Base-by-base conservation (phyloP, 2,113 vertebrate genomes). In the Motacilla alba region DNA sequence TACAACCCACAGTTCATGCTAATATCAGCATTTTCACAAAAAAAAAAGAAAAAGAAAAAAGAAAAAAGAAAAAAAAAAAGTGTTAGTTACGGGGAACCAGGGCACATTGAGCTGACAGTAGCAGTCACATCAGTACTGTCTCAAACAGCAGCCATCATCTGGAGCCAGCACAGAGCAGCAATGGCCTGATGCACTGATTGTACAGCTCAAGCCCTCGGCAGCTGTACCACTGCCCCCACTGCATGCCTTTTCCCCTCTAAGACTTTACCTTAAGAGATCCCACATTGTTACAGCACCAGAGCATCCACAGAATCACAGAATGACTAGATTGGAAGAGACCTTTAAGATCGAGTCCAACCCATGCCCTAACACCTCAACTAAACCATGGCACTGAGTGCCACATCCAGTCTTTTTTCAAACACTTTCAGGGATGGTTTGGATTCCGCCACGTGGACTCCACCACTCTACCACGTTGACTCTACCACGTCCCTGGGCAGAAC, bases 151-250 rank as follows among this genome's bases (percentile, higher is more conserved):
- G 26, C 60, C 31, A n/a, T 41, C 37, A 35, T 10, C 21, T 46
- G 53, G 52, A 58, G 47, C 14, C 18, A 26, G 8, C 41, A 30
- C 14, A 16, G 52, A 83, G 46, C 58, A 68, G 62, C 0, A 12
- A 27, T 5, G 15, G 24, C 27, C 41, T 10, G 49, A 60, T 3
- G 9, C 4, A 6, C 0, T 12, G 55, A 21, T 0, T 5, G 24
- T 1, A 24, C 11, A 60, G 58, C 35, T 37, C 41, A 11, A 33
- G 23, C 21, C 20, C 28, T 21, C 9, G 4, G 77, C 73, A 86
- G 67, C 53, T 43, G 9, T 1, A 23, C 19, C 33, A 7, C 72
- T 66, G 81, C 73, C 68, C 41, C 0, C 12, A 12, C 37, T 30
- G 30, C 2, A 0, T 5, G 7, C 7, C 90, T 52, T 39, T 64